Percentiles rank a stretch among this genome's conserved stretches.
These are phyloP conservation scores for Callimorpha dominula DNA, from an alignment of 2,888 invertebrate species.

Conservation along the genomic window DNA sequence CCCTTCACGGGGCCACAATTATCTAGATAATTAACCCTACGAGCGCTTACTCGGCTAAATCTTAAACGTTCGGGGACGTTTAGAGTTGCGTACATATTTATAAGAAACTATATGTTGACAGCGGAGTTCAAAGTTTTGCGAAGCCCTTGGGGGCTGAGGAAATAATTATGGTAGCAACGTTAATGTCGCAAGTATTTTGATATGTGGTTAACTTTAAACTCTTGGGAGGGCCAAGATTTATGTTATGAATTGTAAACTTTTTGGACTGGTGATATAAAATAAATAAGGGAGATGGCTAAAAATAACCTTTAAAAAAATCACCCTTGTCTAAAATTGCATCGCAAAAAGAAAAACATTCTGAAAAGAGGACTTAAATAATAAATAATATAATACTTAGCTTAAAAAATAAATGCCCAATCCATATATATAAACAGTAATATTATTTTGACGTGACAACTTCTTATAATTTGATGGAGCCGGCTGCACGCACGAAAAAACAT, in stretches of 20 bases:
- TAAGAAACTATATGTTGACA: conserved; percentile 36
- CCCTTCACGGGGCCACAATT: conserved; percentile 52
- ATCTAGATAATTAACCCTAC: conserved; percentile 56
- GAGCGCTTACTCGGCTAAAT: conserved; percentile 31
- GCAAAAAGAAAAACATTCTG: no score
- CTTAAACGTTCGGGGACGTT: conserved; percentile 35
- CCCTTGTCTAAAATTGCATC: no score
- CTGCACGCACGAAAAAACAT: no score
- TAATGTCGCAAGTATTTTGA: conserved; percentile 37
- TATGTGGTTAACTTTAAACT: conserved; percentile 32
- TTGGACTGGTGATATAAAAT: not conserved
- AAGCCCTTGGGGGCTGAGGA: conserved; percentile 17
- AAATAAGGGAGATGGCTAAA: not conserved
- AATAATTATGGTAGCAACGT: conserved; percentile 33
- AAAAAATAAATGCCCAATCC: no score
- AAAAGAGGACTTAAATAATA: no score
- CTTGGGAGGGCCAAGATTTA: conserved; percentile 10
- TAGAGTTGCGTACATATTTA: conserved; percentile 31
- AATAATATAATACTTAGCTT: no score
- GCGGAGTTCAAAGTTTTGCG: conserved; percentile 34
- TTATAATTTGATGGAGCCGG: no score
- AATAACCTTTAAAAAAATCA: not conserved
- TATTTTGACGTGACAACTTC: no score
- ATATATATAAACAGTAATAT: no score
- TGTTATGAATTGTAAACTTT: conserved; percentile 7